A percentile compares a stretch with the other conserved stretches of the same genome.
Evolutionary conservation across 1,140 invertebrate genomes (phyloP).

Genomic region (Heliconius himera): DNA sequence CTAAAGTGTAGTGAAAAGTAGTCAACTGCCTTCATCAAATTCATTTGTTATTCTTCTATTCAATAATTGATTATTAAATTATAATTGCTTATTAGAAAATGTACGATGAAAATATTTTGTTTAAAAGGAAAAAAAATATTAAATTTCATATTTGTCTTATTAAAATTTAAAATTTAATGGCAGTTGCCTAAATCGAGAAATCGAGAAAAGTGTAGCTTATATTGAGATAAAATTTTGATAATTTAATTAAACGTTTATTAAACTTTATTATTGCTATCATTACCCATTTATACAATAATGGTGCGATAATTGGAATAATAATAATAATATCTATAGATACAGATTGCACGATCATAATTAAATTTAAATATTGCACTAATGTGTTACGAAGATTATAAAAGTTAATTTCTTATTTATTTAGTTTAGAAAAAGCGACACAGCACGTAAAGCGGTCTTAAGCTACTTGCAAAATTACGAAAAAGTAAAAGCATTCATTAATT

Average conservation of each 20-base stretch:
- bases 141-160: background rate
- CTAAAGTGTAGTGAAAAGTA: conserved; percentile 5
- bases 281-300: conserved; percentile 48
- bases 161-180: background rate
- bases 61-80: background rate
- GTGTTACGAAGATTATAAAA: background rate
- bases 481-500: conserved; percentile 13
- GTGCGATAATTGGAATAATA: background rate
- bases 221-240: conserved; percentile 13
- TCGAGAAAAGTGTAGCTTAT: background rate
- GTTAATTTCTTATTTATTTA: background rate
- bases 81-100: background rate
- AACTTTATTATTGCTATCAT: conserved; percentile 53
- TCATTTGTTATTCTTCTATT: background rate
- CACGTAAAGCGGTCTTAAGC: background rate
- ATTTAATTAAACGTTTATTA: conserved; percentile 46
- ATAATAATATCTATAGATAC: background rate
- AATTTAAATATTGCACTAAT: background rate
- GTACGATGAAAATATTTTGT: too few species aligned
- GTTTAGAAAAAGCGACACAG: conserved; percentile 2
- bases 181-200: conserved; percentile 20
- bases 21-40: conserved; percentile 4
- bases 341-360: background rate
- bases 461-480: background rate
- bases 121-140: too few species aligned